These are phyloP conservation scores for Pectinophora gossypiella DNA, from an alignment of 1,140 invertebrate species.

Conservation along the genomic window DNA sequence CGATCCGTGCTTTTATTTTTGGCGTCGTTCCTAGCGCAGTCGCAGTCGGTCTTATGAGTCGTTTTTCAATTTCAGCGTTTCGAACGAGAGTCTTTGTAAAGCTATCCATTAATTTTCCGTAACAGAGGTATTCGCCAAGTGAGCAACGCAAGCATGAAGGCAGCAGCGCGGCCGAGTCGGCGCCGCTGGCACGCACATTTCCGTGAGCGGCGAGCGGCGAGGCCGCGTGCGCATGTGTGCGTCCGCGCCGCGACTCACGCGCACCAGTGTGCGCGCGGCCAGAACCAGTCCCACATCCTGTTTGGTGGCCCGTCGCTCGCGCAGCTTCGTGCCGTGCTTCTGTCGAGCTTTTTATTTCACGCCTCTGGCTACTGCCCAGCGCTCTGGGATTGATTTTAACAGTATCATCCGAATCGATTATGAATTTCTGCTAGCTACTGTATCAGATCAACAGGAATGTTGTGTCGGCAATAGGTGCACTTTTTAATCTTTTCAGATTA, in stretches of 20 bases:
- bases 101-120: background rate
- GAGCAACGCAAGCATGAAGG: constrained; percentile 12
- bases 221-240: constrained; percentile 37
- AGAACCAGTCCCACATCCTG: constrained; percentile 72
- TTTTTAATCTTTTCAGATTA: too few species aligned
- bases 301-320: constrained; percentile 57
- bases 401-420: background rate
- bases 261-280: constrained; percentile 35
- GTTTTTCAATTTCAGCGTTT: too few species aligned
- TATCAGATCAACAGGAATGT: too few species aligned
- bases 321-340: constrained; percentile 49
- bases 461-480: too few species aligned
- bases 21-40: too few species aligned
- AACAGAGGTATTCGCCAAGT: background rate
- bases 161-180: constrained; percentile 6
- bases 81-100: too few species aligned
- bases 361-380: constrained; percentile 37
- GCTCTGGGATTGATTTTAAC: constrained; percentile 24
- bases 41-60: too few species aligned
- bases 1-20: too few species aligned
- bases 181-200: constrained; percentile 57
- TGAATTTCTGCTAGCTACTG: background rate
- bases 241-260: constrained; percentile 14
- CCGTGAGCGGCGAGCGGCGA: constrained; percentile 60
- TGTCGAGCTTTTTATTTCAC: constrained; percentile 69